These are phyloP conservation scores for Isoperla grammatica DNA, from an alignment of 2,888 invertebrate genomes.

Conservation along the genomic window DNA sequence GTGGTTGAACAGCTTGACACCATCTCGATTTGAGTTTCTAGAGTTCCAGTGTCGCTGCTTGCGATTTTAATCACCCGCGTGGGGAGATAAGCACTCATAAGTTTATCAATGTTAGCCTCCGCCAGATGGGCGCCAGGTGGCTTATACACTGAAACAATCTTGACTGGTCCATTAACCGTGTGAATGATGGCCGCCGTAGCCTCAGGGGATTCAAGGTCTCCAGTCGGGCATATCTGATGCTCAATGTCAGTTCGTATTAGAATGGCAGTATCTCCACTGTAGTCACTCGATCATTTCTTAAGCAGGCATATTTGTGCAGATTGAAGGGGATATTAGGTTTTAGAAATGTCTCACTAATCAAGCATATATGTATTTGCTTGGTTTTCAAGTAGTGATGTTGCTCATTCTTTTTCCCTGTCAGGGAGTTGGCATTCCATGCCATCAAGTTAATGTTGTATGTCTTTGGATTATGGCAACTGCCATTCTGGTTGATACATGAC, in stretches of 20 bases:
- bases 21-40: background rate
- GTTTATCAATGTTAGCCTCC: background rate
- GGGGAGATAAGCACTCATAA: background rate
- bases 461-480: too few species aligned
- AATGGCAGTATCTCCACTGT: background rate
- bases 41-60: background rate
- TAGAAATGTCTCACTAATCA: too few species aligned
- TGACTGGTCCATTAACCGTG: background rate
- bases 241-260: background rate
- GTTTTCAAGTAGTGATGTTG: too few species aligned
- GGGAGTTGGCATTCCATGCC: too few species aligned
- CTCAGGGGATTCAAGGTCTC: background rate
- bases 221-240: background rate
- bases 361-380: too few species aligned
- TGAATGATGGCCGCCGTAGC: background rate
- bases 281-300: too few species aligned
- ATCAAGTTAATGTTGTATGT: too few species aligned
- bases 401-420: too few species aligned
- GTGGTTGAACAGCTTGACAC: background rate
- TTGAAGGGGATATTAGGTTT: background rate
- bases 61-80: background rate
- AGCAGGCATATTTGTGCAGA: too few species aligned
- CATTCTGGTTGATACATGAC: too few species aligned
- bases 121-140: background rate
- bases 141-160: background rate